Conservation (phyloP, 2,113 vertebrate genomes). For the Zosterops borbonicus region DNA sequence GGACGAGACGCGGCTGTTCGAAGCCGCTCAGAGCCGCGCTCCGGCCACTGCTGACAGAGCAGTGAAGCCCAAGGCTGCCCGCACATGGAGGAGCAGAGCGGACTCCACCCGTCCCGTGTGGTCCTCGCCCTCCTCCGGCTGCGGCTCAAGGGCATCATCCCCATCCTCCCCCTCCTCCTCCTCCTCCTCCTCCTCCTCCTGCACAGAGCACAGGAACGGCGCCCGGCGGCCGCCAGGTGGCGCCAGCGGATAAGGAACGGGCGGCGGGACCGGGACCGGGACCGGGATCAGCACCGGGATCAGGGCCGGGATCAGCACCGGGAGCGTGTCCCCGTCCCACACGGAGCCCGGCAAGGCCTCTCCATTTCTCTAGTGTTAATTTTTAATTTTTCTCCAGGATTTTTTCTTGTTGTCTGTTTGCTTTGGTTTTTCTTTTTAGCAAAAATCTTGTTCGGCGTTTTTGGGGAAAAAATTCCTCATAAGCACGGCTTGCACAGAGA, state of each 20-base stretch:
- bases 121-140: neutral
- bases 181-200: neutral
- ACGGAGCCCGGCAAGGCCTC: rapidly evolving
- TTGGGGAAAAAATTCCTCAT: neutral
- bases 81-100: rapidly evolving
- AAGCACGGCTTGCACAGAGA: rapidly evolving
- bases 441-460: too few species aligned
- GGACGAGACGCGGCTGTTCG: rapidly evolving
- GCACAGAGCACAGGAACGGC: neutral
- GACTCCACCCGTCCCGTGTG: neutral
- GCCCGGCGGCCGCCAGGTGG: slow-evolving; percentile 7
- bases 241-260: slow-evolving; percentile 20
- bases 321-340: rapidly evolving
- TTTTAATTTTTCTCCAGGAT: neutral
- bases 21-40: rapidly evolving
- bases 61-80: neutral
- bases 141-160: neutral
- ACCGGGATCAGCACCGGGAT: rapidly evolving
- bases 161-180: neutral
- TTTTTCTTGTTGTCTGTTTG: too few species aligned
- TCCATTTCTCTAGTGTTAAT: too few species aligned
- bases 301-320: rapidly evolving
- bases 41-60: rapidly evolving
- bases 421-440: neutral
- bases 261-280: neutral